phyloP scores from a whole-genome alignment of 2,888 invertebrate genomes.

The Blera fallax region DNA sequence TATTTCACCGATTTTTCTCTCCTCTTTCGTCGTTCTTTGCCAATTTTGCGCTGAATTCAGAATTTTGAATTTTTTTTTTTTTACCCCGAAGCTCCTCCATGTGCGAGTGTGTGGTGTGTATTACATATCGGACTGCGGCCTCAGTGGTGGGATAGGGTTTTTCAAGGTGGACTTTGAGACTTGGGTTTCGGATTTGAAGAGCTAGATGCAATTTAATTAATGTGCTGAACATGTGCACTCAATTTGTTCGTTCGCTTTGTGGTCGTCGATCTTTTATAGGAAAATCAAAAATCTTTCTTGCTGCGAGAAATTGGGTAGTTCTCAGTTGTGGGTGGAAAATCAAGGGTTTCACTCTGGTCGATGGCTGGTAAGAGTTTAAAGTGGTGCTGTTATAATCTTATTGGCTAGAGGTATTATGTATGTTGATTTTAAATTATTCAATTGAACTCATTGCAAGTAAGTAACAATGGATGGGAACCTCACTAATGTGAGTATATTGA shows the following conservation, averaged over 20 bases:
- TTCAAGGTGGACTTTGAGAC: conserved; percentile 11
- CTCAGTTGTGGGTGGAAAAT: too few relatives aligned
- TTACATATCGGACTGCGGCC: neutral
- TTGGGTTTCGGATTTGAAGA: neutral
- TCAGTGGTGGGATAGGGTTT: neutral
- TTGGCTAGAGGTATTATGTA: too few relatives aligned
- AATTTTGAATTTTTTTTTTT: conserved; percentile 50
- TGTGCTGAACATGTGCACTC: neutral
- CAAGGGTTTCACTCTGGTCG: too few relatives aligned
- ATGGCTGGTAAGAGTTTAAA: too few relatives aligned
- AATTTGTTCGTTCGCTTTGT: neutral
- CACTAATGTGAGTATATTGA: too few relatives aligned
- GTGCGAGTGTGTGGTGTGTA: neutral
- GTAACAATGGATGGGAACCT: too few relatives aligned
- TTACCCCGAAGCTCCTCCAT: neutral
- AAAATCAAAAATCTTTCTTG: too few relatives aligned
- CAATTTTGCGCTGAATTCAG: conserved; percentile 57
- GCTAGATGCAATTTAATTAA: neutral
- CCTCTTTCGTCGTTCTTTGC: conserved; percentile 44
- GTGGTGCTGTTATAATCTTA: too few relatives aligned
- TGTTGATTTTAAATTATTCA: too few relatives aligned
- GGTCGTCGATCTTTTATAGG: neutral
- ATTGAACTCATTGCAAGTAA: too few relatives aligned
- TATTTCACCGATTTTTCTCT: conserved; percentile 69
- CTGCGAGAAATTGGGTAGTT: too few relatives aligned